A percentile compares a stretch with the other conserved stretches of the same genome.
Evolutionary conservation across 2,888 invertebrate species (phyloP).

Genomic region (Abrostola triplasia): DNA sequence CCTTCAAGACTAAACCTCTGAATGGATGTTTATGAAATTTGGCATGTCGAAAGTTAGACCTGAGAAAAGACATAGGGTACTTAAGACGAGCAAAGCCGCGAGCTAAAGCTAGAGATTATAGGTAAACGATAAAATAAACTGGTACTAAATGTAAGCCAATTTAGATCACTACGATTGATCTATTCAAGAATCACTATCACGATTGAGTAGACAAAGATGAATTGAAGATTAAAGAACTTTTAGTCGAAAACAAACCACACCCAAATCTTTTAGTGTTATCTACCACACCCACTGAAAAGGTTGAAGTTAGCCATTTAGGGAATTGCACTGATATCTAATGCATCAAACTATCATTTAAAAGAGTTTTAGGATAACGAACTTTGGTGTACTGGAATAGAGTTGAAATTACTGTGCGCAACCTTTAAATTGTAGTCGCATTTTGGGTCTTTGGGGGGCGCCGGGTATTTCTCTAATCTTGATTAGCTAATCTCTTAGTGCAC

Average conservation of each 20-base stretch:
- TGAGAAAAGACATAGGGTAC: too few relatives aligned
- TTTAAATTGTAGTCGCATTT: slow-evolving; percentile 11
- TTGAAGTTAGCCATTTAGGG: slow-evolving; percentile 49
- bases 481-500: slow-evolving; percentile 22
- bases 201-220: slow-evolving; percentile 40
- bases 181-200: slow-evolving; percentile 26
- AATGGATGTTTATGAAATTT: too few relatives aligned
- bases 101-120: too few relatives aligned
- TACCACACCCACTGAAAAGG: slow-evolving; percentile 56
- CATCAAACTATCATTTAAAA: slow-evolving; percentile 27
- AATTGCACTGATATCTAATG: slow-evolving; percentile 49
- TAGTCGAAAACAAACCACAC: slow-evolving; percentile 40
- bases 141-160: not conserved
- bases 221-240: slow-evolving; percentile 30
- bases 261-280: slow-evolving; percentile 42
- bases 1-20: too few relatives aligned
- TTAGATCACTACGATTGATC: not conserved
- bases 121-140: too few relatives aligned
- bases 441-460: slow-evolving; percentile 7
- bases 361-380: slow-evolving; percentile 14
- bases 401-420: slow-evolving; percentile 11
- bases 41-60: too few relatives aligned
- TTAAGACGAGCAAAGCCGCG: too few relatives aligned
- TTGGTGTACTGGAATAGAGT: slow-evolving; percentile 10
- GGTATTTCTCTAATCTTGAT: slow-evolving; percentile 37